Base-by-base conservation (phyloP, 2,797 vertebrate genomes). In the Manis javanica region DNA sequence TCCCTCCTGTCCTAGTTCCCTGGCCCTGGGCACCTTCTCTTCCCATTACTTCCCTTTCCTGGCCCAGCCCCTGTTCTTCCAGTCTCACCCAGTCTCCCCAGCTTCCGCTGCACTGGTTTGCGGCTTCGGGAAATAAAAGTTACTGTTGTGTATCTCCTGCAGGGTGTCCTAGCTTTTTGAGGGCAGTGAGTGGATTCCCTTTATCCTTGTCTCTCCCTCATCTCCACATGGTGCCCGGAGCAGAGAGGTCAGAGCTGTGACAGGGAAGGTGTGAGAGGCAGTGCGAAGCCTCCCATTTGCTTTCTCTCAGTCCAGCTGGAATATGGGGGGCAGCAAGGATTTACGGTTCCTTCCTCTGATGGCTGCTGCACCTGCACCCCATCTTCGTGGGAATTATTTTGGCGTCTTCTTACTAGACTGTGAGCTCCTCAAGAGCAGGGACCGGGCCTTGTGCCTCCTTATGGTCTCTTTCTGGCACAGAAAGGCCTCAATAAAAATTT, bases 91-190 rank as follows among this genome's bases (percentile, higher is more conserved):
- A 24, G 39, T 3, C 4, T 7, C 63, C 66, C 83, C 77, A 64
- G 88, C 94, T 95, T 92, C 69, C 18, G 95, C 96, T 97, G 97
- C 95, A 23, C 97, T 95, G 96, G 97, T 88, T 95, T 96, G 97
- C 82, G 9, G 97, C 90, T 81, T 88, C 0, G 7, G 96, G 90
- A 90, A 93, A 74, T 49, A 71, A 96, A 37, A 68, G 18, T 37
- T 34, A 37, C 77, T 31, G 0, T 94, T 87, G 91, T 97, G 39
- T 68, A 86, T 88, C 86, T 19, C 16, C 59, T 92, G 37, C 90
- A 0, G 0, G 53, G 72, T 88, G 55, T 79, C 29, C 34, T 42
- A 64, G 85, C 68, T 86, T 91, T 93, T 51, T 16, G 66, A 87
- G 84, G 90, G 55, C 34, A 57, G 64, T 31, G 13, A 21, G 18